Conservation (phyloP, 2,888 invertebrate genomes). For the Pediacus dermestoides region DNA sequence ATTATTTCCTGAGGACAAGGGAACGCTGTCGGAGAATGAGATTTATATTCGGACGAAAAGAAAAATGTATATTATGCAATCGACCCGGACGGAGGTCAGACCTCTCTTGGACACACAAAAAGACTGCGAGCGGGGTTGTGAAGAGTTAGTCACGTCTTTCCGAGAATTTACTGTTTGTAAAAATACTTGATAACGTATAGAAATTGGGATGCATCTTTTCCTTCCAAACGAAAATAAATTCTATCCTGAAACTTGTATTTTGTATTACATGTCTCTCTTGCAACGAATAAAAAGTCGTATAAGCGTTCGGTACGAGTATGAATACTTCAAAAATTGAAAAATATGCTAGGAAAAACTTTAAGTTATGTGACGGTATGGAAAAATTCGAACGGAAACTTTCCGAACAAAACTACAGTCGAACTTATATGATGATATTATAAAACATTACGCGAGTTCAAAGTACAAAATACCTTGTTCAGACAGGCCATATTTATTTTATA, state of each 20-base stretch:
- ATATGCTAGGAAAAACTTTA: constrained; percentile 4
- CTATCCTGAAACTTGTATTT: neutral
- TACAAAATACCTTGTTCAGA: no score
- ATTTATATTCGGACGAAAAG: neutral
- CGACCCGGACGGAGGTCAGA: constrained; percentile 2
- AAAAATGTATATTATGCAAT: constrained; percentile 2
- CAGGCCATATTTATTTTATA: no score
- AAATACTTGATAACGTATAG: constrained; percentile 1
- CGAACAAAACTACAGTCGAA: no score
- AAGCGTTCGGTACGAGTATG: neutral
- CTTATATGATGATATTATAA: no score
- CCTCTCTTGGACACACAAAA: constrained; percentile 1
- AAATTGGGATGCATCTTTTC: no score
- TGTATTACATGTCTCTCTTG: neutral
- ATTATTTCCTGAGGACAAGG: constrained; percentile 1
- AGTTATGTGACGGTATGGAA: neutral
- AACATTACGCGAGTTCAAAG: no score
- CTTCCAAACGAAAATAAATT: neutral
- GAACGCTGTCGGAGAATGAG: neutral
- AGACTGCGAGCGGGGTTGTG: neutral
- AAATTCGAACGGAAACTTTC: constrained; percentile 2
- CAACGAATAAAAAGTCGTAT: constrained; percentile 2
- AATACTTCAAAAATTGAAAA: constrained; percentile 3
- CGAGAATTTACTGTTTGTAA: constrained; percentile 2
- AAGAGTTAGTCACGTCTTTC: constrained; percentile 3